These are phyloP conservation scores for Temnothorax curvispinosus DNA, from an alignment of 1,140 invertebrate species.

Conservation along the genomic window DNA sequence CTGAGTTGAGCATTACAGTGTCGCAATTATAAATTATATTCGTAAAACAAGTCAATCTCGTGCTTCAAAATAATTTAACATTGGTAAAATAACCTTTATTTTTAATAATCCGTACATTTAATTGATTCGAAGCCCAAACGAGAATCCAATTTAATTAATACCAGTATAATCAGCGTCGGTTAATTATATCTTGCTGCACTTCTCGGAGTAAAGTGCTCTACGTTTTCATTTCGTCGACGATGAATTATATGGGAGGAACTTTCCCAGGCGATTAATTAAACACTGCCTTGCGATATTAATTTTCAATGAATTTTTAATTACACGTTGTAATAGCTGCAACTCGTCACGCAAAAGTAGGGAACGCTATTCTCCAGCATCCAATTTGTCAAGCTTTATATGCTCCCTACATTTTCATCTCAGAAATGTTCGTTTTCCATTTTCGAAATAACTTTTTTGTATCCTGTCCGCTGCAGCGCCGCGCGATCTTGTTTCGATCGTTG, in stretches of 20 bases:
- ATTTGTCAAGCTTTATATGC: slow-evolving; percentile 16
- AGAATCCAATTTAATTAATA: slow-evolving; percentile 26
- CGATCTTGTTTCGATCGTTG: slow-evolving; percentile 45
- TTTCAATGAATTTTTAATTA: slow-evolving; percentile 42
- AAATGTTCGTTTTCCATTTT: neutral
- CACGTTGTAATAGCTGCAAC: neutral
- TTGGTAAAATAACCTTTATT: slow-evolving; percentile 12
- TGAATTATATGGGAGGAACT: slow-evolving; percentile 4
- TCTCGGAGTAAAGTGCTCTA: neutral
- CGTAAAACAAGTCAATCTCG: neutral
- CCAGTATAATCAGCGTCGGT: slow-evolving; percentile 37
- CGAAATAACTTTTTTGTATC: slow-evolving; percentile 21
- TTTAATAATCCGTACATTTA: slow-evolving; percentile 28
- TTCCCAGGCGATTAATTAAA: slow-evolving; percentile 37
- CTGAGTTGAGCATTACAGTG: neutral
- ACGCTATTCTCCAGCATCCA: slow-evolving; percentile 1
- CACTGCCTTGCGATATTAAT: slow-evolving; percentile 31
- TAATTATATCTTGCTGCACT: slow-evolving; percentile 35
- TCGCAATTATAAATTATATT: slow-evolving; percentile 4
- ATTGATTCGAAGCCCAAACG: slow-evolving; percentile 10
- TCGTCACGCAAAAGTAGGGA: slow-evolving; percentile 14
- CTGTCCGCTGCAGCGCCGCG: neutral
- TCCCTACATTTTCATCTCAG: neutral
- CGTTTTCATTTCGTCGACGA: slow-evolving; percentile 14
- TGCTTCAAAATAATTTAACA: slow-evolving; percentile 24